These are phyloP conservation scores for Eilema caniola DNA, from an alignment of 2,888 invertebrate species.

Conservation along the genomic window DNA sequence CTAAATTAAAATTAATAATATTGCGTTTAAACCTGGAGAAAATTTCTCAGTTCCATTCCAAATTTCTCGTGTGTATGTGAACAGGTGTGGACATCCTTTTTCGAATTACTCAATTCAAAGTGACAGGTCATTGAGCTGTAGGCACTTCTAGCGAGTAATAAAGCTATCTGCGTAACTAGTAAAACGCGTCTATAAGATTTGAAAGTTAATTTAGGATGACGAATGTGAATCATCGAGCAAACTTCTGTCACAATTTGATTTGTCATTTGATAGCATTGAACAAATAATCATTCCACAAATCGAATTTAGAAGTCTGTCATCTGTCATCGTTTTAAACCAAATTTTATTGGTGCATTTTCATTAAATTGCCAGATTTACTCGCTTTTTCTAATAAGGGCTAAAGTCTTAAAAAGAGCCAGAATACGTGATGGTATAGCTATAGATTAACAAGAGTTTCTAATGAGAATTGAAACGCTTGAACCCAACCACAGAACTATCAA, in stretches of 20 bases:
- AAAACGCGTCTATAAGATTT: background rate
- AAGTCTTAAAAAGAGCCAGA: background rate
- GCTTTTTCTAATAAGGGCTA: background rate
- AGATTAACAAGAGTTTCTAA: background rate
- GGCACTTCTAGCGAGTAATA: background rate
- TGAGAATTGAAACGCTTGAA: background rate
- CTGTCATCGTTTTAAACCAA: slow-evolving; percentile 4
- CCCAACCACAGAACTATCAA: background rate
- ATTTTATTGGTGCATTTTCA: background rate
- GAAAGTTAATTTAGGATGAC: background rate
- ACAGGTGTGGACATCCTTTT: slow-evolving; percentile 4
- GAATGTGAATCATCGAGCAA: background rate
- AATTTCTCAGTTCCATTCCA: background rate
- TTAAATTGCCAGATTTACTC: background rate
- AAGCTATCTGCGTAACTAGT: background rate
- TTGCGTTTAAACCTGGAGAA: background rate
- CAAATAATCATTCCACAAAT: background rate
- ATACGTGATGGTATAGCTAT: background rate
- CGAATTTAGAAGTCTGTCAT: background rate
- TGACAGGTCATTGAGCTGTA: background rate
- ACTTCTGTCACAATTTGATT: background rate
- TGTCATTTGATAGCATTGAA: slow-evolving; percentile 1
- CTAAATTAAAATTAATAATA: too few relatives aligned
- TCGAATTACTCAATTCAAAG: background rate
- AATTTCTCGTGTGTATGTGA: background rate